These are phyloP conservation scores for Coregonus suidteri DNA, from an alignment of 2,797 vertebrate genomes.

Conservation along the genomic window DNA sequence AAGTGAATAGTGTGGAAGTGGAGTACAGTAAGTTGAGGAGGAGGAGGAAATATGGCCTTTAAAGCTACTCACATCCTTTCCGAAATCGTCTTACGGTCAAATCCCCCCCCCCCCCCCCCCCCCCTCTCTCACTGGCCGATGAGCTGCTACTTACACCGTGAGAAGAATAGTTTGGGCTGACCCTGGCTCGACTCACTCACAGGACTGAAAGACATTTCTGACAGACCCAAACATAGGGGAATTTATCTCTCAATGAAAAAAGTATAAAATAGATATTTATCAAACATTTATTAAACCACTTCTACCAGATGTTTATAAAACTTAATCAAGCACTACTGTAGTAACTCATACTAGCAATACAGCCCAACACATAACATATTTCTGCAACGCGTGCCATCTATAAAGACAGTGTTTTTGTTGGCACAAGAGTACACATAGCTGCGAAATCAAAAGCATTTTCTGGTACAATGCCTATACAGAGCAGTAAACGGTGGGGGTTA, in stretches of 20 bases:
- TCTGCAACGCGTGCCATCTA: conserved; percentile 13
- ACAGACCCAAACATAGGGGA: not conserved
- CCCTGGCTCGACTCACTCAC: not conserved
- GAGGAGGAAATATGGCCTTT: conserved; percentile 53
- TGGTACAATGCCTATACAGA: conserved; percentile 34
- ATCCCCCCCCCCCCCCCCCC: conserved; percentile 25
- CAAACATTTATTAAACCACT: not conserved
- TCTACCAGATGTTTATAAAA: no score
- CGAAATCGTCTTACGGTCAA: conserved; percentile 68
- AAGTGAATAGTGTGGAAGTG: not conserved
- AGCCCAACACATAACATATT: conserved; percentile 1
- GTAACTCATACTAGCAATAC: conserved; percentile 30
- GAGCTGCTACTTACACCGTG: conserved; percentile 70
- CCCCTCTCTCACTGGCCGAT: conserved; percentile 15
- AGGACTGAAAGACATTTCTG: not conserved
- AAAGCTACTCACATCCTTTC: conserved; percentile 67
- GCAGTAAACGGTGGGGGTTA: conserved; percentile 22
- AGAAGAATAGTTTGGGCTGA: conserved; percentile 4
- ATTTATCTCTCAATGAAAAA: not conserved
- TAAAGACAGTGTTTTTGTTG: conserved; percentile 34
- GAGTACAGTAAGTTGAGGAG: conserved; percentile 22
- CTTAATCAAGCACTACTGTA: not conserved
- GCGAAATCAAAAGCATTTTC: conserved; percentile 32
- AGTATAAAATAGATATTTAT: not conserved
- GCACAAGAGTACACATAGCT: conserved; percentile 11